A percentile compares a stretch with the other conserved stretches of the same genome.
Evolutionary conservation across 2,888 invertebrate species (phyloP).

Genomic region (Chymomyza caudatula): DNA sequence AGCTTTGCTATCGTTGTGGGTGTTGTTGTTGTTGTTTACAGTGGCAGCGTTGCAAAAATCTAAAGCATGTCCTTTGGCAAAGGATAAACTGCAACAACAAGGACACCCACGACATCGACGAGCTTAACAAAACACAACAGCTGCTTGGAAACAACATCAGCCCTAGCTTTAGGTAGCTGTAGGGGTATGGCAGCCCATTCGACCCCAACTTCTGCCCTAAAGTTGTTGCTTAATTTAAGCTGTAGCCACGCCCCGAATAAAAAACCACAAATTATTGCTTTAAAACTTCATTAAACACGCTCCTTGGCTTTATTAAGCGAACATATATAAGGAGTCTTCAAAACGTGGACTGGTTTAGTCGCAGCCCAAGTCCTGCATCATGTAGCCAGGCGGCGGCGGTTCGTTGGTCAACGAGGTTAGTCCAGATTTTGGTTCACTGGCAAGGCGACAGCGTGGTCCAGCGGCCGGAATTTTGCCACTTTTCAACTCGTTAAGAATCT

Average conservation of each 20-base stretch:
- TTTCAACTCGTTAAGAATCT: slow-evolving; percentile 23
- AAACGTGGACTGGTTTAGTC: neutral
- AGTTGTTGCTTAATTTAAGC: neutral
- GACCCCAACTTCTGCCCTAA: neutral
- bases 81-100: slow-evolving; percentile 38
- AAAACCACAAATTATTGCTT: neutral
- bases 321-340: neutral
- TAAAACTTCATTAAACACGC: neutral
- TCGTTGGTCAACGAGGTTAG: slow-evolving; percentile 22
- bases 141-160: slow-evolving; percentile 35
- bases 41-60: slow-evolving; percentile 55
- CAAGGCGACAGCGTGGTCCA: slow-evolving; percentile 38
- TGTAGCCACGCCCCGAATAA: neutral
- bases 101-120: slow-evolving; percentile 10
- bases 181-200: neutral
- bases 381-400: slow-evolving; percentile 38
- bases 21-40: slow-evolving; percentile 43
- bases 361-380: slow-evolving; percentile 38
- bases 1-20: slow-evolving; percentile 44
- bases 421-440: slow-evolving; percentile 40
- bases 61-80: slow-evolving; percentile 53
- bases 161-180: neutral
- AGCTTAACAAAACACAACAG: slow-evolving; percentile 56
- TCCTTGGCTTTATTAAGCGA: neutral
- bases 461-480: slow-evolving; percentile 18